Conservation (phyloP, 35 echinoderm and acorn worm genomes). For the Eucidaris tribuloides region DNA sequence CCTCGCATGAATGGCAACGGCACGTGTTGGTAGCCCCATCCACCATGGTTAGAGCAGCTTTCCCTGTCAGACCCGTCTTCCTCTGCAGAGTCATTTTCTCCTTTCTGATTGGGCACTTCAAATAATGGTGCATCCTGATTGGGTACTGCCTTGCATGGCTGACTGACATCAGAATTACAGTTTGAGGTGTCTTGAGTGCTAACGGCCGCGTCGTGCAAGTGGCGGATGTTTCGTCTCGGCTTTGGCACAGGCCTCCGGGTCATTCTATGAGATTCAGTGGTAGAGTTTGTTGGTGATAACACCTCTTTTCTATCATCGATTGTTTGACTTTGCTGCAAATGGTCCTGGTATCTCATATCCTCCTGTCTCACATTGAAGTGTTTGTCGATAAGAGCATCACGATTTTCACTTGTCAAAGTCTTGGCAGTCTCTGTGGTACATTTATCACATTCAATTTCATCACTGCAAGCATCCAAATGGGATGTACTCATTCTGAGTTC, state of each 20-base stretch:
- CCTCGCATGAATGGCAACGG: constrained; percentile 9
- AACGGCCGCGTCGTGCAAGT: too few relatives aligned
- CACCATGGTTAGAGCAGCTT: too few relatives aligned
- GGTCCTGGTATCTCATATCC: not conserved
- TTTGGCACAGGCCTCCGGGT: not conserved
- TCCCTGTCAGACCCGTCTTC: not conserved
- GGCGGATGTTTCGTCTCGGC: not conserved
- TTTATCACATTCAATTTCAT: too few relatives aligned
- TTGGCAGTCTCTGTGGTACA: not conserved
- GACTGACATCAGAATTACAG: not conserved
- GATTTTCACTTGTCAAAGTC: not conserved
- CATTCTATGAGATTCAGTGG: not conserved
- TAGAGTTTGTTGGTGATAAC: not conserved
- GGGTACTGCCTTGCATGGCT: not conserved
- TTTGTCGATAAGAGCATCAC: not conserved
- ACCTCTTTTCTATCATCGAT: not conserved
- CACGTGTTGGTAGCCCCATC: not conserved
- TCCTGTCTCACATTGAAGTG: not conserved
- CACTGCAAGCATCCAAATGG: too few relatives aligned
- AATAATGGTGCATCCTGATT: too few relatives aligned
- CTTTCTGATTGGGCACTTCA: not conserved
- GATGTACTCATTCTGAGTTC: too few relatives aligned
- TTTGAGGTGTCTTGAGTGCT: too few relatives aligned
- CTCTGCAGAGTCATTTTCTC: not conserved
- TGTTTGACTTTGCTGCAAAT: not conserved